Conservation (phyloP, 2,888 invertebrate genomes). For the Mythimna loreyi region DNA sequence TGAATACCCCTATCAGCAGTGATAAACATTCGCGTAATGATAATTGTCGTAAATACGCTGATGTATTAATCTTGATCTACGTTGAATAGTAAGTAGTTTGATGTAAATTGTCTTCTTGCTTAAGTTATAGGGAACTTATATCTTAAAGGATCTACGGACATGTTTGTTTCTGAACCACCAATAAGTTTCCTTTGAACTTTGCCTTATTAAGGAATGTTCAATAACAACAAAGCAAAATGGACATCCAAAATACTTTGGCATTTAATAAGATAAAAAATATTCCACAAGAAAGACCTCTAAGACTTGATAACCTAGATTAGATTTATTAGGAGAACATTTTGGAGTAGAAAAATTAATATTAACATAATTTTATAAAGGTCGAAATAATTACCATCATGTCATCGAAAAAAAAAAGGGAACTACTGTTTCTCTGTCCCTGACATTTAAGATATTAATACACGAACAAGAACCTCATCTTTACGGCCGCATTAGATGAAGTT, state of each 20-base stretch:
- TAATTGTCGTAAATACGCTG: slow-evolving; percentile 57
- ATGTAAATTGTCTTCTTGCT: not conserved
- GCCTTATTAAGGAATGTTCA: not conserved
- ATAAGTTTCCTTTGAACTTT: not conserved
- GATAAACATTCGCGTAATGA: slow-evolving; percentile 51
- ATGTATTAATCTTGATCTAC: slow-evolving; percentile 36
- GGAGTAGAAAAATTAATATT: slow-evolving; percentile 17
- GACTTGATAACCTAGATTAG: slow-evolving; percentile 24
- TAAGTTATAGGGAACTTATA: slow-evolving; percentile 2
- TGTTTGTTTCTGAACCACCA: not conserved
- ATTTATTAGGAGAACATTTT: slow-evolving; percentile 25
- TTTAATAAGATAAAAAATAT: slow-evolving; percentile 8
- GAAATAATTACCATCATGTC: slow-evolving; percentile 32
- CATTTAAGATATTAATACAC: slow-evolving; percentile 36
- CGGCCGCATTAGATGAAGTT: slow-evolving; percentile 54
- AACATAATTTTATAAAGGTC: slow-evolving; percentile 47
- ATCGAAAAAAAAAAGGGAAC: slow-evolving; percentile 13
- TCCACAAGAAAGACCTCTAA: slow-evolving; percentile 11
- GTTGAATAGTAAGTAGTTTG: slow-evolving; percentile 39
- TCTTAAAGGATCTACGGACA: not conserved
- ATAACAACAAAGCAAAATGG: not conserved
- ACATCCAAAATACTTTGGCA: not conserved
- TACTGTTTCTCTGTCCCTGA: slow-evolving; percentile 43
- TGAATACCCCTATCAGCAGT: slow-evolving; percentile 66
- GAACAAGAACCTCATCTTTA: slow-evolving; percentile 27